Evolutionary conservation across 2,888 invertebrate species (phyloP).

Genomic region (Druceiella hillmani): DNA sequence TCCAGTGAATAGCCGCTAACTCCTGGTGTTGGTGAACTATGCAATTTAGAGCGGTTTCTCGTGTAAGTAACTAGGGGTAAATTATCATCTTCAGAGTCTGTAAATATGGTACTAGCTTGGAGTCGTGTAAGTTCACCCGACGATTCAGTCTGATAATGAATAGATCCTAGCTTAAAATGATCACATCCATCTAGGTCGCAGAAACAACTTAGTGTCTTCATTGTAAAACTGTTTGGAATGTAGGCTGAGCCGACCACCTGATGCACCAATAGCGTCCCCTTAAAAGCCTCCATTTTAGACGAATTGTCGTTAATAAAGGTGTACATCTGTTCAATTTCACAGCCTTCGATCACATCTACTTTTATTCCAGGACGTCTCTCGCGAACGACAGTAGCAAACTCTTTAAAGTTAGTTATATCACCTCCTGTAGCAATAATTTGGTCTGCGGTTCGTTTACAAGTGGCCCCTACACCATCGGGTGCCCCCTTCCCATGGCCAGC

Average conservation of each 20-base stretch:
- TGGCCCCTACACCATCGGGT: conserved; percentile 29
- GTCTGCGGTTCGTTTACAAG: conserved; percentile 30
- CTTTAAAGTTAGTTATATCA: conserved; percentile 26
- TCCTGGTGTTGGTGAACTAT: too few relatives aligned
- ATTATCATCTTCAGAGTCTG: conserved; percentile 10
- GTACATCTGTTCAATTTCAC: conserved; percentile 23
- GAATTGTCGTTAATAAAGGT: conserved; percentile 18
- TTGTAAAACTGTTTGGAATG: conserved; percentile 19
- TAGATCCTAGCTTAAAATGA: conserved; percentile 14
- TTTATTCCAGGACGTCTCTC: conserved; percentile 20
- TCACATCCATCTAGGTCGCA: conserved; percentile 18
- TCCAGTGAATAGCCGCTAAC: too few relatives aligned
- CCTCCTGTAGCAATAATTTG: conserved; percentile 26
- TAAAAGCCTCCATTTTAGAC: conserved; percentile 21
- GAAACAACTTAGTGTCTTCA: conserved; percentile 26
- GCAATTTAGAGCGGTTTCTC: too few relatives aligned
- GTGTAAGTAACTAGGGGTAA: too few relatives aligned
- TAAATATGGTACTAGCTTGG: not conserved
- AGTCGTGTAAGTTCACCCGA: not conserved
- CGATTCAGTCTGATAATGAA: conserved; percentile 15
- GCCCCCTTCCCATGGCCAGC: conserved; percentile 30
- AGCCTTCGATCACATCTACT: conserved; percentile 17
- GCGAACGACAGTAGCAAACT: conserved; percentile 20
- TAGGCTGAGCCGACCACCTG: conserved; percentile 20
- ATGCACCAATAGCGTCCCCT: conserved; percentile 24